Evolutionary conservation across 1,140 invertebrate species (phyloP), one percentile per base, ranked within the genome.

Genomic region (Drosophila kurseongensis): DNA sequence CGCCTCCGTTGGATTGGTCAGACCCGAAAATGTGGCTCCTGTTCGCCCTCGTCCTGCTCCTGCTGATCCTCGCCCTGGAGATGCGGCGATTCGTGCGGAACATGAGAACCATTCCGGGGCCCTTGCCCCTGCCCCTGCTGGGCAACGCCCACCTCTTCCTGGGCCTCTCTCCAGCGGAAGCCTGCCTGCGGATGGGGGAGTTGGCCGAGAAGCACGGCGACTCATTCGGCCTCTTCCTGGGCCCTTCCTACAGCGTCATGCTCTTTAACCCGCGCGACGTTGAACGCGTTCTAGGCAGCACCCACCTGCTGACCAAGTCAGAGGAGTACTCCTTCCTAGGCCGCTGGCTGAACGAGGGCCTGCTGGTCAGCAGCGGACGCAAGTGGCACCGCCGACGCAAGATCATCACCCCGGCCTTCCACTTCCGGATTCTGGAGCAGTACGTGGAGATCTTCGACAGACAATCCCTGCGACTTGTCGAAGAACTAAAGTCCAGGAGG

Each of bases 331-430:
- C 93, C 32, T 95, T 95, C 74, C 91, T 97, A 0, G 93, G 94
- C 42, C 94, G 95, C 9, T 97, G 96, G 96, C 93, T 97, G 2
- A 95, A 95, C 23, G 94, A 95, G 41, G 96, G 96, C n/a, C 92
- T 97, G 1, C 91, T 97, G 1, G 94, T 95, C 4, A 94, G 94
- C 69, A 91, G 92, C 75, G 94, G 94, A 71, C 51, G 85, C 10
- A 96, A 97, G 92, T 98, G 97, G 97, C 94, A 94, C 29, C 91
- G 92, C 10, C 93, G 96, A 9, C 93, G 97, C 27, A 97, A 96
- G 91, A 93, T 98, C 55, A 92, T 98, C 5, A 96, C 96, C 2
- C 97, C 97, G 4, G 95, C 97, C 0, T 98, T 98, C 85, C 97
- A 98, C 90, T 97, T 97, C 80, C 95, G 95, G 75, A 96, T 98